A percentile compares a stretch with the other conserved stretches of the same genome.
phyloP scores from a whole-genome alignment of 35 echinoderm and acorn worm species.

The Acanthaster planci region DNA sequence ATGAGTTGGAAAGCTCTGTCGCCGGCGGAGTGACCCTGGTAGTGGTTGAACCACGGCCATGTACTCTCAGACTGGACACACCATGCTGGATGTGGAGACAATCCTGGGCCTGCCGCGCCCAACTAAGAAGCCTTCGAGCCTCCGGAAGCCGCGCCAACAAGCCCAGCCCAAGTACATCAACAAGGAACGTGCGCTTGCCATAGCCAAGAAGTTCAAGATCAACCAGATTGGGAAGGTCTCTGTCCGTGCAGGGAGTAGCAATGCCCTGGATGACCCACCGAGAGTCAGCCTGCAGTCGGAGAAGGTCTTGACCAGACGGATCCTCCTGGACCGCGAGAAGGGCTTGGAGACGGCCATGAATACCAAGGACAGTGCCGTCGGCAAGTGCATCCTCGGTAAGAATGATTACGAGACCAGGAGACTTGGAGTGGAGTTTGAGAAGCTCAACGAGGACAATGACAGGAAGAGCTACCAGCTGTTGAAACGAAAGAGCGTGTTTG shows the following conservation, averaged over 20 bases:
- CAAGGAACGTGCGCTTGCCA: conserved; percentile 76
- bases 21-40: no score
- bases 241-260: conserved; percentile 55
- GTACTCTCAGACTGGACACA: background rate
- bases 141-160: conserved; percentile 38
- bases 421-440: conserved; percentile 45
- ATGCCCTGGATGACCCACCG: conserved; percentile 6
- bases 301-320: conserved; percentile 46
- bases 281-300: background rate
- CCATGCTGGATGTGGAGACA: conserved; percentile 37
- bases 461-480: conserved; percentile 44
- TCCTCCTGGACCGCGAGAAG: conserved; percentile 69
- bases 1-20: no score
- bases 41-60: no score
- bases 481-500: conserved; percentile 76
- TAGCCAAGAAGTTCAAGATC: conserved; percentile 77
- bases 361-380: conserved; percentile 78
- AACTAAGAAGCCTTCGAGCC: conserved; percentile 77
- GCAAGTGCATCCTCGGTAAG: conserved; percentile 80
- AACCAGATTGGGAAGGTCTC: conserved; percentile 82
- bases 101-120: conserved; percentile 45
- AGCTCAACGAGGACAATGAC: conserved; percentile 63
- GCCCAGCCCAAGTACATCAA: conserved; percentile 72
- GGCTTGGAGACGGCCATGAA: conserved; percentile 74
- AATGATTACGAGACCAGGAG: conserved; percentile 86